A percentile compares a stretch with the other conserved stretches of the same genome.
Conservation (phyloP, 1,140 invertebrate genomes). For the Megalonaias nervosa region DNA sequence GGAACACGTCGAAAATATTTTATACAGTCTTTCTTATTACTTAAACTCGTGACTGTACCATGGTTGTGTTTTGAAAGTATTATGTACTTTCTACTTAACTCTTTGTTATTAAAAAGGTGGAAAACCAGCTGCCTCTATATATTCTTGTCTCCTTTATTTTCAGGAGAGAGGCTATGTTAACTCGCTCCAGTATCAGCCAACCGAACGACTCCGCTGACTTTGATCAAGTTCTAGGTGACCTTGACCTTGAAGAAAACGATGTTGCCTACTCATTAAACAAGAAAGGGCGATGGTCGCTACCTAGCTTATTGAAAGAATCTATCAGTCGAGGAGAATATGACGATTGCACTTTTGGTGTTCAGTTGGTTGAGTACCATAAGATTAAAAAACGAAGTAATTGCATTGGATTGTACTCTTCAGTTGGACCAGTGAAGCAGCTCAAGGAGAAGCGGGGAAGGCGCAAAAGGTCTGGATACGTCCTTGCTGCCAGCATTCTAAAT, state of each 20-base stretch:
- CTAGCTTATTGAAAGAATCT: slow-evolving; percentile 3
- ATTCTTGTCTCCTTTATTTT: neutral
- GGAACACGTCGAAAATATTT: no score
- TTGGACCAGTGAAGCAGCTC: neutral
- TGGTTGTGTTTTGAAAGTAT: no score
- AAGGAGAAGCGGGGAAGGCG: neutral
- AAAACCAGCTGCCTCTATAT: neutral
- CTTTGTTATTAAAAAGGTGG: no score
- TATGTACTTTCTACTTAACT: no score
- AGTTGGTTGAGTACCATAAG: slow-evolving; percentile 21
- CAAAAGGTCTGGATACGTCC: slow-evolving; percentile 9
- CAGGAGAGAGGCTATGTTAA: neutral
- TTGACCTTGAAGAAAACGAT: neutral
- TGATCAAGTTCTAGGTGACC: neutral
- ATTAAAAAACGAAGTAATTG: slow-evolving; percentile 15
- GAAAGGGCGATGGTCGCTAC: slow-evolving; percentile 25
- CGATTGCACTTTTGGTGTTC: slow-evolving; percentile 13
- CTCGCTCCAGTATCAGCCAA: neutral
- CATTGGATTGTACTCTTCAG: slow-evolving; percentile 11
- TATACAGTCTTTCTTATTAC: no score
- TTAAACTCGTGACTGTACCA: no score
- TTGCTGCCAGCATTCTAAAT: slow-evolving; percentile 17
- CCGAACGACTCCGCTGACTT: neutral
- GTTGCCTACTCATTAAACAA: slow-evolving; percentile 31
- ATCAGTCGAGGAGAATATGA: neutral